Conservation (phyloP, 2,888 invertebrate species). For the Sphaerophoria rueppellii region DNA sequence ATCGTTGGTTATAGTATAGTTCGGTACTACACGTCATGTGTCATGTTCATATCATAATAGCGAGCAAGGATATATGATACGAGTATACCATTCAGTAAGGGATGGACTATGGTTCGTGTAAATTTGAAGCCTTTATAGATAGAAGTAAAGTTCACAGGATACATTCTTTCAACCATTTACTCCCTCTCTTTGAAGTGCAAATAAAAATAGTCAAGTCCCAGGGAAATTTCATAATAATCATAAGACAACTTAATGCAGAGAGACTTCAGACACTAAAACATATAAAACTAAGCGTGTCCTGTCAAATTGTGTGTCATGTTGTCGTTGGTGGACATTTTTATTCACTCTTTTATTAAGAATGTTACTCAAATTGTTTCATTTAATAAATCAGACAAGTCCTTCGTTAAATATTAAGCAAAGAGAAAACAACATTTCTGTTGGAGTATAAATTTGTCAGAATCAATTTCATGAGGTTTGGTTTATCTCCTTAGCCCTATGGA, state of each 20-base stretch:
- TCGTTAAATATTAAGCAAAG: conserved; percentile 39
- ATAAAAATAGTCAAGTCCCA: conserved; percentile 9
- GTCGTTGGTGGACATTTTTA: conserved; percentile 20
- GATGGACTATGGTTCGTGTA: background rate
- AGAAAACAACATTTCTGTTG: background rate
- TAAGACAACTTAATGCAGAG: conserved; percentile 36
- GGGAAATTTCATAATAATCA: conserved; percentile 31
- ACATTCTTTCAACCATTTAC: background rate
- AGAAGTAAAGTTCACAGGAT: too few species aligned
- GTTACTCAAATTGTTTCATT: conserved; percentile 49
- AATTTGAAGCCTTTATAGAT: background rate
- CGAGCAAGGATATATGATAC: conserved; percentile 1
- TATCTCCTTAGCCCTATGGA: background rate
- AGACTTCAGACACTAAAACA: background rate
- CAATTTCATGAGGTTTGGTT: conserved; percentile 18
- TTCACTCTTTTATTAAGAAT: conserved; percentile 36
- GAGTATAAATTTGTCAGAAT: conserved; percentile 20
- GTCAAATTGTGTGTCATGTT: conserved; percentile 3
- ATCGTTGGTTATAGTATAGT: conserved; percentile 30
- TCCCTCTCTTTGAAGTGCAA: background rate
- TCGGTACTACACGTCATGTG: background rate
- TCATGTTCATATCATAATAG: background rate
- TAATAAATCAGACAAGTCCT: conserved; percentile 52
- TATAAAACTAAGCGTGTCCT: conserved; percentile 5
- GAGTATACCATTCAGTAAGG: background rate